These are phyloP conservation scores for Drosophila acutilabella DNA, from an alignment of 2,888 invertebrate species.

Conservation along the genomic window DNA sequence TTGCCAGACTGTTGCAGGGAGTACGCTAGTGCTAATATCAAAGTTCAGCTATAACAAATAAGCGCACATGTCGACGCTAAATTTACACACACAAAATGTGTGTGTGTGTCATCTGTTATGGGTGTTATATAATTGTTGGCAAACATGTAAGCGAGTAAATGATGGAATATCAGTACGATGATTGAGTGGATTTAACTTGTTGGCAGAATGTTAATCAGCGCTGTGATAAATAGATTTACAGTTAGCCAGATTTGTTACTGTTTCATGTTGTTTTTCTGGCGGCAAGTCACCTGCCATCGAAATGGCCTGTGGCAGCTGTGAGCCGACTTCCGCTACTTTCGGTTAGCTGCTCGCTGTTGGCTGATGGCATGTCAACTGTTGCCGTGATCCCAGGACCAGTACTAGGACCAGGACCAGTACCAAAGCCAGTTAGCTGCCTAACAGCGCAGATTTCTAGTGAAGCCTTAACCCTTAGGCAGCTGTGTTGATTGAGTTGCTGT, in stretches of 20 bases:
- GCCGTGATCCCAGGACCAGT: conserved; percentile 25
- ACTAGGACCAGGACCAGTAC: too few relatives aligned
- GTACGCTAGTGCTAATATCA: too few relatives aligned
- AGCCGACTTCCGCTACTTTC: conserved; percentile 34
- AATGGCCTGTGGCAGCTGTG: conserved; percentile 15
- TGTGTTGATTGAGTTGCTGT: conserved; percentile 54
- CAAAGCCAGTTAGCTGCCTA: background rate
- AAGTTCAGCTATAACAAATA: too few relatives aligned
- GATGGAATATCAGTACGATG: conserved; percentile 21
- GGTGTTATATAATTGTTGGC: conserved; percentile 2
- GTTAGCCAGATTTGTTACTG: background rate
- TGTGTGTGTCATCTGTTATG: background rate
- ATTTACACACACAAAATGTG: background rate
- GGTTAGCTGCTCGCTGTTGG: conserved; percentile 11
- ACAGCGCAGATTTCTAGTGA: too few relatives aligned
- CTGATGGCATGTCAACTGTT: conserved; percentile 35
- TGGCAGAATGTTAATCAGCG: conserved; percentile 26
- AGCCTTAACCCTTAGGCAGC: conserved; percentile 12
- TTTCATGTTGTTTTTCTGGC: background rate
- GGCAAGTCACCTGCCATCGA: conserved; percentile 30
- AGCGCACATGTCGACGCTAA: background rate
- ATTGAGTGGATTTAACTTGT: conserved; percentile 17
- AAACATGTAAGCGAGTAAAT: conserved; percentile 1
- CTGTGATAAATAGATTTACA: background rate
- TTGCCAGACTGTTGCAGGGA: too few relatives aligned